phyloP scores from a whole-genome alignment of 2,113 vertebrate genomes.

The Myrmecobius fasciatus region DNA sequence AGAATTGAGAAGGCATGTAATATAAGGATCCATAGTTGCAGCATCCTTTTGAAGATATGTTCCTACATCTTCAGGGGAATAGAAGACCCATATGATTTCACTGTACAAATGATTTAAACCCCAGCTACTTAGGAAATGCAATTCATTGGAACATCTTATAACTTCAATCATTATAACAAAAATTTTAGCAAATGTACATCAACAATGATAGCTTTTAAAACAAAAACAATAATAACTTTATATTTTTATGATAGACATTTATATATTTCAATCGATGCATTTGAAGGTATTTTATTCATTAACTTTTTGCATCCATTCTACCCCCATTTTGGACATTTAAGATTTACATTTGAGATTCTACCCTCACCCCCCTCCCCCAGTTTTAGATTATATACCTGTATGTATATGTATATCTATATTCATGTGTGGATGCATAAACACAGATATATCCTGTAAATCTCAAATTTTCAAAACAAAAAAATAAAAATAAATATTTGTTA shows the following conservation, averaged over 20 bases:
- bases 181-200: neutral
- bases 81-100: neutral
- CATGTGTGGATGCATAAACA: too few relatives aligned
- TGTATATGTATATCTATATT: too few relatives aligned
- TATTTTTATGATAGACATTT: neutral
- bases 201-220: neutral
- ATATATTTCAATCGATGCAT: neutral
- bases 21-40: neutral
- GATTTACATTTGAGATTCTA: neutral
- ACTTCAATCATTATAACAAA: neutral
- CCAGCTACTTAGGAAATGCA: neutral
- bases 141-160: neutral
- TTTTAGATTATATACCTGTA: too few relatives aligned
- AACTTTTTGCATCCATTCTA: neutral
- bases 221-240: neutral
- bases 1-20: neutral
- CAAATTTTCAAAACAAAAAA: too few relatives aligned
- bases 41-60: neutral
- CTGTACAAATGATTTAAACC: neutral
- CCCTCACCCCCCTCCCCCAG: too few relatives aligned
- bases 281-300: neutral
- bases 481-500: too few relatives aligned
- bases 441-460: too few relatives aligned
- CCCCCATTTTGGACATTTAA: neutral
- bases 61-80: neutral